Conservation (phyloP, 2,797 vertebrate genomes). For the Darevskia mixta region DNA sequence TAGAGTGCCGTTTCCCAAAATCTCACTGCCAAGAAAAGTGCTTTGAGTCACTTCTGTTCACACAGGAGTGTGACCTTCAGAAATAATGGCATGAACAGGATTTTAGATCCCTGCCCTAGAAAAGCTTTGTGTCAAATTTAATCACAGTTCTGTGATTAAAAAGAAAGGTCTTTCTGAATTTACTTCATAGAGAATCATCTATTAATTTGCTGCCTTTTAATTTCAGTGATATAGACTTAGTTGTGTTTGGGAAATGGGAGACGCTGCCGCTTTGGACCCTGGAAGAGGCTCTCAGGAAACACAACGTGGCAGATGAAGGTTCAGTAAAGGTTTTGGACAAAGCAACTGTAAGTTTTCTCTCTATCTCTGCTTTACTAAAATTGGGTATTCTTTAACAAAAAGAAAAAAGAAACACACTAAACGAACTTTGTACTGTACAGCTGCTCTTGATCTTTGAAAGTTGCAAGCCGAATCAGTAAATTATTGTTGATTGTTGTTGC, state of each 20-base stretch:
- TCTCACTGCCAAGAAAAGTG: background rate
- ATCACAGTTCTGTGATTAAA: background rate
- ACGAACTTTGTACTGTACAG: background rate
- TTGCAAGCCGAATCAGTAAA: background rate
- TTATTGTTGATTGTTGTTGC: background rate
- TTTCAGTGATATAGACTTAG: conserved; percentile 95
- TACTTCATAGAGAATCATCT: background rate
- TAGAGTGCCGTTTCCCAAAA: background rate
- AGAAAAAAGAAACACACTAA: too few relatives aligned
- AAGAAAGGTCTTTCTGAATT: background rate
- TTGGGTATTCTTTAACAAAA: background rate
- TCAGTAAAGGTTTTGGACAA: conserved; percentile 98
- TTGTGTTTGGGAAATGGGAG: conserved; percentile 98
- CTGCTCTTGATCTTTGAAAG: background rate
- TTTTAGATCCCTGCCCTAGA: too few relatives aligned
- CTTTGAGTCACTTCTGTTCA: background rate
- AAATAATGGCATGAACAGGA: background rate
- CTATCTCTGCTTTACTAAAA: background rate
- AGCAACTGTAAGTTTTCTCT: conserved; percentile 87
- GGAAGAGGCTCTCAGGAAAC: conserved; percentile 94
- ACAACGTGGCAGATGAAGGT: conserved; percentile 93
- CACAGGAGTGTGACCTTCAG: background rate
- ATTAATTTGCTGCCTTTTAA: background rate
- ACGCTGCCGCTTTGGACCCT: conserved; percentile 97
- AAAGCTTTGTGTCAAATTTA: background rate